A percentile compares a stretch with the other conserved stretches of the same genome.
phyloP scores from a whole-genome alignment of 2,888 invertebrate genomes.

The Drosophila sordidula region DNA sequence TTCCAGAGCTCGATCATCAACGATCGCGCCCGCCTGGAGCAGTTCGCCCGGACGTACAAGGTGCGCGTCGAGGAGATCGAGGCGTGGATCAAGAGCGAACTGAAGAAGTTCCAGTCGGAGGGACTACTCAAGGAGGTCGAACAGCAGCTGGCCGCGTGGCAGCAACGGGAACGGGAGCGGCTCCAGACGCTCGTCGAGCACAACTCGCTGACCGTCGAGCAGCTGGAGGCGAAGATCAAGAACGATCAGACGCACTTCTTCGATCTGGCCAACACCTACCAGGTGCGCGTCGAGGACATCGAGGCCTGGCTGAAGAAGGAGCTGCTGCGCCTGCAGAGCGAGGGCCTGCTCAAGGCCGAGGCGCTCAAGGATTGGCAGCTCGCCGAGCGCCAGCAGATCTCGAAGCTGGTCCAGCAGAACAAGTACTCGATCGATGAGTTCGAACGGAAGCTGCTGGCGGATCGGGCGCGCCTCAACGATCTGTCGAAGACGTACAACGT shows the following conservation, averaged over 20 bases:
- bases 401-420: constrained; percentile 78
- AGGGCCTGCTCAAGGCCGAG: constrained; percentile 81
- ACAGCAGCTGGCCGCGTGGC: constrained; percentile 81
- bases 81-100: constrained; percentile 81
- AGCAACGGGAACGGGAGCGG: constrained; percentile 82
- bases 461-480: constrained; percentile 78
- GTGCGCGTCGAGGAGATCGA: constrained; percentile 83
- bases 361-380: constrained; percentile 83
- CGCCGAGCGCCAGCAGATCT: constrained; percentile 76
- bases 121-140: constrained; percentile 82
- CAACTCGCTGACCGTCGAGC: constrained; percentile 80
- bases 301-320: constrained; percentile 83
- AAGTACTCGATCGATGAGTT: constrained; percentile 82
- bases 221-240: constrained; percentile 81
- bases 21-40: constrained; percentile 79
- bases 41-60: constrained; percentile 81
- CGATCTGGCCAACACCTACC: constrained; percentile 80
- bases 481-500: constrained; percentile 82
- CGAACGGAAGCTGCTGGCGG: constrained; percentile 76
- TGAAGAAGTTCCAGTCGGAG: constrained; percentile 79
- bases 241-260: constrained; percentile 80
- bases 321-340: constrained; percentile 75
- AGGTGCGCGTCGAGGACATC: constrained; percentile 80
- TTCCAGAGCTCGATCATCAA: constrained; percentile 81
- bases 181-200: constrained; percentile 76